A percentile compares a stretch with the other conserved stretches of the same genome.
Conservation (phyloP, 2,888 invertebrate genomes). For the Piscicola geometra region DNA sequence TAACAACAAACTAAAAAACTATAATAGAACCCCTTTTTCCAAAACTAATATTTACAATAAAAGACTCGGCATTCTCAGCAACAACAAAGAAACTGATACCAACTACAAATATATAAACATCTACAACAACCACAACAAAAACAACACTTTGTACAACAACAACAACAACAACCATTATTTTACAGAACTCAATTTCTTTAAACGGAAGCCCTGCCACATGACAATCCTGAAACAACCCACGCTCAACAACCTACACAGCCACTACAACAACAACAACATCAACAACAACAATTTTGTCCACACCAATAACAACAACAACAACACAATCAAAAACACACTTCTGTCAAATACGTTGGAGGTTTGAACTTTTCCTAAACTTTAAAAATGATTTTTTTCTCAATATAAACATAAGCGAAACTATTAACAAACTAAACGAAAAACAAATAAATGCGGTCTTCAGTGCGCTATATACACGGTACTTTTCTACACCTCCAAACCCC, state of each 20-base stretch:
- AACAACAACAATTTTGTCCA: not conserved
- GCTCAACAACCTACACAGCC: not conserved
- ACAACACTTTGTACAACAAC: too few relatives aligned
- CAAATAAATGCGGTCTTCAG: too few relatives aligned
- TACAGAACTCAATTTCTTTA: too few relatives aligned
- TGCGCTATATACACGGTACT: too few relatives aligned
- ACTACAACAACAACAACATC: not conserved
- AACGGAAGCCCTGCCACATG: not conserved
- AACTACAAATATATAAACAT: not conserved
- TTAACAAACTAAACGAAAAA: too few relatives aligned
- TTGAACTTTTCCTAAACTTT: too few relatives aligned
- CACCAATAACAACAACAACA: not conserved
- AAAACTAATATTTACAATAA: not conserved
- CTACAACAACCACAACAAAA: too few relatives aligned
- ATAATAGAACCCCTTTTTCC: too few relatives aligned
- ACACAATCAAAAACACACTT: not conserved
- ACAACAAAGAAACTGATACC: not conserved
- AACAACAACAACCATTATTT: too few relatives aligned
- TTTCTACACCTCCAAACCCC: not conserved
- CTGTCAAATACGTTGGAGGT: too few relatives aligned
- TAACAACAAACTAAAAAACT: not conserved
- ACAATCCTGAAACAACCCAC: conserved; percentile 2
- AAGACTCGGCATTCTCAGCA: not conserved
- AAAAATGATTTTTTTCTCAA: too few relatives aligned
- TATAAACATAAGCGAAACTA: too few relatives aligned